Percentiles rank a stretch among this genome's conserved stretches.
phyloP scores from a whole-genome alignment of 2,797 vertebrate species.

The Acanthurus leucopareius region DNA sequence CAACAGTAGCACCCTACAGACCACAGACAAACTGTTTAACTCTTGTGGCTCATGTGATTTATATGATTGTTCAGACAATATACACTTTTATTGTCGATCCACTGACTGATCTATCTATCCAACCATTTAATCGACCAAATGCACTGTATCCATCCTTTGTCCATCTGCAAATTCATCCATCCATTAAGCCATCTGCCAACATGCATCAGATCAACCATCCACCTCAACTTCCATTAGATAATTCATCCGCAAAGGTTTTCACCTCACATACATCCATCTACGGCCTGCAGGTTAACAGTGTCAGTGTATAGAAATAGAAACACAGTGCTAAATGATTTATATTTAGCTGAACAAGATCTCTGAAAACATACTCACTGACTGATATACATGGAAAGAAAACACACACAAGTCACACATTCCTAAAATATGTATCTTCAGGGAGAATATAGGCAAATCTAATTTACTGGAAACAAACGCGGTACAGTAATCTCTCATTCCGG shows the following conservation, averaged over 20 bases:
- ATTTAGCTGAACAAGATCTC: background rate
- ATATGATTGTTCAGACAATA: background rate
- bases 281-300: constrained; percentile 8
- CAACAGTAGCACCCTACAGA: too few relatives aligned
- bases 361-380: background rate
- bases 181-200: constrained; percentile 63
- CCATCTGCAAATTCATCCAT: constrained; percentile 82
- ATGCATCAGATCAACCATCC: constrained; percentile 25
- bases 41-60: constrained; percentile 4
- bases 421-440: constrained; percentile 1
- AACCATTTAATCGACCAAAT: constrained; percentile 15
- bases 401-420: constrained; percentile 3
- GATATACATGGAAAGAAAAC: background rate
- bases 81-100: background rate
- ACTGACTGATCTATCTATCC: background rate
- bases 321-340: background rate
- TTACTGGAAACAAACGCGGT: background rate
- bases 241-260: constrained; percentile 13
- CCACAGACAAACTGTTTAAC: background rate
- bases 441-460: constrained; percentile 36
- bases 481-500: background rate
- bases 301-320: constrained; percentile 10
- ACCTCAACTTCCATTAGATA: constrained; percentile 17
- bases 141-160: background rate
- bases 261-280: background rate